These are phyloP conservation scores for Nylanderia fulva DNA, from an alignment of 1,140 invertebrate genomes.

Conservation along the genomic window DNA sequence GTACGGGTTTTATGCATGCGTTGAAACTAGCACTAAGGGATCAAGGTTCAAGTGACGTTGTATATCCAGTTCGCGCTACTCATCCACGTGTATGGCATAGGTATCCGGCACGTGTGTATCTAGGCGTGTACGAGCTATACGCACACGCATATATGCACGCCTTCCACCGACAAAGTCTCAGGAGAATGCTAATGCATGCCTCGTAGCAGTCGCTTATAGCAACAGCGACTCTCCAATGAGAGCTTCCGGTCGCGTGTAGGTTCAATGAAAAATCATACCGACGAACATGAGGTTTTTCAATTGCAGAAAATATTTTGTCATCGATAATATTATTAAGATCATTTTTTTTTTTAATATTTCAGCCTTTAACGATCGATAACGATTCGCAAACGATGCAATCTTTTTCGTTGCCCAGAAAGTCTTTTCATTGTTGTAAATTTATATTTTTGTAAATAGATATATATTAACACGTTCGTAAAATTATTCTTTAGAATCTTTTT, in stretches of 20 bases:
- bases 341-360: background rate
- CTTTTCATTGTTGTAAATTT: background rate
- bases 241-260: constrained; percentile 68
- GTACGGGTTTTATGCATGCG: constrained; percentile 34
- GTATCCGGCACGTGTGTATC: constrained; percentile 18
- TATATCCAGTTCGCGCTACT: constrained; percentile 47
- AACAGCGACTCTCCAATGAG: constrained; percentile 57
- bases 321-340: background rate
- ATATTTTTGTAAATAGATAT: background rate
- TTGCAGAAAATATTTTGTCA: background rate
- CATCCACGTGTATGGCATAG: constrained; percentile 50
- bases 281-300: constrained; percentile 15
- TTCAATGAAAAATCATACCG: constrained; percentile 59
- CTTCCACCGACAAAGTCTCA: constrained; percentile 51
- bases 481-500: constrained; percentile 2
- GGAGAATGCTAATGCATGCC: constrained; percentile 67
- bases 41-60: constrained; percentile 42
- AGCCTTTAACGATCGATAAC: no score
- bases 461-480: background rate
- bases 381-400: background rate
- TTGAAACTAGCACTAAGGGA: constrained; percentile 22
- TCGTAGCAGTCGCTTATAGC: constrained; percentile 54
- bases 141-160: background rate
- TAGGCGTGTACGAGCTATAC: constrained; percentile 5
- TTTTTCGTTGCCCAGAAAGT: background rate